A percentile compares a stretch with the other conserved stretches of the same genome.
Conservation (phyloP, 2,113 vertebrate species). For the Corynorhinus townsendii region DNA sequence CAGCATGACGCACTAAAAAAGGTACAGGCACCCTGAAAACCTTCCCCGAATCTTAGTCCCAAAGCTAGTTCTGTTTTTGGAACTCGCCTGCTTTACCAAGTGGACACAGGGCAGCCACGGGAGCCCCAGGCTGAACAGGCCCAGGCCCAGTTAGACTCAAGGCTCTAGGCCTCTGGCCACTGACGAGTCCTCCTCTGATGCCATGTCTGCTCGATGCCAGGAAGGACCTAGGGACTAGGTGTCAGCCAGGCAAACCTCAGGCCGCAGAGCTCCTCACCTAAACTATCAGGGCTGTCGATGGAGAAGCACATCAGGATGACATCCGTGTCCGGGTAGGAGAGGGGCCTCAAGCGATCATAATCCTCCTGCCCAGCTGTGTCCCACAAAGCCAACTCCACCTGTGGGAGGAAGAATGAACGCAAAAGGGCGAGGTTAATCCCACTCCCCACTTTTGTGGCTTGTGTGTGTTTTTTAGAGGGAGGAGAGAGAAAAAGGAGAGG, state of each 20-base stretch:
- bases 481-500: too few relatives aligned
- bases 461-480: too few relatives aligned
- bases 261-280: conserved; percentile 87
- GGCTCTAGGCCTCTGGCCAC: neutral
- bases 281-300: conserved; percentile 99
- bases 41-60: neutral
- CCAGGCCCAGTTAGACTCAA: neutral
- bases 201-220: neutral
- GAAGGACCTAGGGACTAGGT: neutral
- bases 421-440: neutral
- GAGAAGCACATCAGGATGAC: conserved; percentile 99
- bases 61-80: neutral
- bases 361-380: conserved; percentile 99
- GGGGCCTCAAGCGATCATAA: conserved; percentile 96
- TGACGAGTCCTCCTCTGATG: neutral
- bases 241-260: neutral
- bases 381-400: conserved; percentile 99
- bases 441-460: neutral
- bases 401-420: conserved; percentile 23
- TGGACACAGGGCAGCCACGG: neutral
- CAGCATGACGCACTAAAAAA: neutral
- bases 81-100: neutral
- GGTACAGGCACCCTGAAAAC: neutral
- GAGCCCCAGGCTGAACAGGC: neutral
- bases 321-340: conserved; percentile 98